Evolutionary conservation across 2,797 vertebrate species (phyloP).

Genomic region (Euphonia xanthogaster): DNA sequence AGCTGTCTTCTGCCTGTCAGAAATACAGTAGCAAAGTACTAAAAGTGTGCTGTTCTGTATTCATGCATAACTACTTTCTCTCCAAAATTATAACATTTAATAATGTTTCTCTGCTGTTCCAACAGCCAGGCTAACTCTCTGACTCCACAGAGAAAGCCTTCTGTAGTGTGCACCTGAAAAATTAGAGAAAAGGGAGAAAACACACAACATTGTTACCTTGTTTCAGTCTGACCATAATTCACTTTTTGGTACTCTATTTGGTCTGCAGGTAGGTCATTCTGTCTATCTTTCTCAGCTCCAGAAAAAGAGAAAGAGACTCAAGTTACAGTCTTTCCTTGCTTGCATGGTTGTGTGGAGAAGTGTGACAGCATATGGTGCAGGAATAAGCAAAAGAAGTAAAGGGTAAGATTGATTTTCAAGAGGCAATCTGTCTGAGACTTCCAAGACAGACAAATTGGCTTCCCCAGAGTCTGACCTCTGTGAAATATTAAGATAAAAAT

Average conservation of each 20-base stretch:
- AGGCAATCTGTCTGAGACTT: background rate
- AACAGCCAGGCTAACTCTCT: background rate
- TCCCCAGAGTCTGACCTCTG: background rate
- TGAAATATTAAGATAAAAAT: background rate
- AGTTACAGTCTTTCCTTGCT: background rate
- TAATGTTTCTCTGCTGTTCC: background rate
- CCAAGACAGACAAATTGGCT: background rate
- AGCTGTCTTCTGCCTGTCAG: background rate
- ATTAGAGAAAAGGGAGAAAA: background rate
- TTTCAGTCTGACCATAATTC: background rate
- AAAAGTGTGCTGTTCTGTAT: background rate
- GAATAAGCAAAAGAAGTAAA: background rate
- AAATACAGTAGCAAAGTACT: background rate
- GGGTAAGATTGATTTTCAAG: slow-evolving; percentile 2
- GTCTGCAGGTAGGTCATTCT: background rate
- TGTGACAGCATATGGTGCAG: background rate
- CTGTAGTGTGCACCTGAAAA: background rate
- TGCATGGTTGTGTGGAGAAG: background rate
- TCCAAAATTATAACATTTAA: background rate
- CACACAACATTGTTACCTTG: background rate
- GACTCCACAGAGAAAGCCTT: background rate
- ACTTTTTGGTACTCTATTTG: background rate
- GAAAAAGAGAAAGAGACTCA: background rate
- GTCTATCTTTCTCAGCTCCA: background rate
- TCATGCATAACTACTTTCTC: background rate